A percentile compares a stretch with the other conserved stretches of the same genome.
Evolutionary conservation across 2,797 vertebrate genomes (phyloP).

Genomic region (Sebastolobus altivelis): DNA sequence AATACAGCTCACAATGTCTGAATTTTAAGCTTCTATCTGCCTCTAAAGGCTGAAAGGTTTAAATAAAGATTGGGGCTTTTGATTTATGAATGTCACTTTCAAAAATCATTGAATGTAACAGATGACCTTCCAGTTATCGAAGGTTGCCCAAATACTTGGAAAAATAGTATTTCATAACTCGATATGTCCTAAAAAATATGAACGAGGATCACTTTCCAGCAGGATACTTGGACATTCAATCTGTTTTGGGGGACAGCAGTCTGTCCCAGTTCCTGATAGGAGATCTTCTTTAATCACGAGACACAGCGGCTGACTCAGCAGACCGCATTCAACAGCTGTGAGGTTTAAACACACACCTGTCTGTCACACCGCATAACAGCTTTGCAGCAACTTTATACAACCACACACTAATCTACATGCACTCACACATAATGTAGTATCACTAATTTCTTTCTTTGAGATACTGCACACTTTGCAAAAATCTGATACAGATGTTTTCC

Average conservation of each 20-base stretch:
- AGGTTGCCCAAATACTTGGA: background rate
- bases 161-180: background rate
- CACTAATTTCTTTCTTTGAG: background rate
- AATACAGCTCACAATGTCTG: background rate
- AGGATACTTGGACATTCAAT: background rate
- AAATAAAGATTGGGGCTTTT: background rate
- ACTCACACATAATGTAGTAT: background rate
- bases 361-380: conserved; percentile 7
- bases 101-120: background rate
- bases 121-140: background rate
- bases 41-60: background rate
- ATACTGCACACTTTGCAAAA: background rate
- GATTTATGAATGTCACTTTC: background rate
- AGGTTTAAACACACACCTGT: conserved; percentile 15
- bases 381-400: conserved; percentile 10
- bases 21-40: background rate
- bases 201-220: background rate
- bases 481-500: background rate
- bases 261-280: background rate
- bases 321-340: conserved; percentile 18
- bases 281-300: conserved; percentile 14
- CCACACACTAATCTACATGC: background rate
- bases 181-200: background rate
- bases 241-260: background rate
- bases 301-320: conserved; percentile 44